Percentiles rank a stretch among this genome's conserved stretches.
Conservation (phyloP, 2,888 invertebrate species). For the Arctia plantaginis region DNA sequence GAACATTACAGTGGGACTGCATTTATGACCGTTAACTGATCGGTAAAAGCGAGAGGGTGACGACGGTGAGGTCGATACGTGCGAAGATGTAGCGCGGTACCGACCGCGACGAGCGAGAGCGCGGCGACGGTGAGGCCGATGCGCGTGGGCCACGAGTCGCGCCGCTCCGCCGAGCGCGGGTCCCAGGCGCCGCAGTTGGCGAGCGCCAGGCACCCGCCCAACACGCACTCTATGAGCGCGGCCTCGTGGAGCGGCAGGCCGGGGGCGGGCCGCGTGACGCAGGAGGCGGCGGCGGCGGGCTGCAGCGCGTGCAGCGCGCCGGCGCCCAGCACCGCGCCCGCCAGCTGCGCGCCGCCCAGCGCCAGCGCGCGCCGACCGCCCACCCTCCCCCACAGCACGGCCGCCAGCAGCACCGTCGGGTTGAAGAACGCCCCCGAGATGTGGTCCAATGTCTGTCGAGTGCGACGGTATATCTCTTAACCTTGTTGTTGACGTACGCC, state of each 20-base stretch:
- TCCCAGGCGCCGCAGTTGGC: conserved; percentile 91
- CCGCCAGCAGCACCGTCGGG: conserved; percentile 90
- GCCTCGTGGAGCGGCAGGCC: conserved; percentile 71
- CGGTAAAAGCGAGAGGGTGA: too few relatives aligned
- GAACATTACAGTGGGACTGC: too few relatives aligned
- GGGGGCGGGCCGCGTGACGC: conserved; percentile 73
- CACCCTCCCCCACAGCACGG: conserved; percentile 85
- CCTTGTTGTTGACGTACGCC: background rate
- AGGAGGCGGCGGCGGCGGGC: conserved; percentile 69
- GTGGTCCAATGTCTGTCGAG: conserved; percentile 88
- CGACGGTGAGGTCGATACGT: too few relatives aligned
- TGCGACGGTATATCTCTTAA: background rate
- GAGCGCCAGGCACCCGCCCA: conserved; percentile 88
- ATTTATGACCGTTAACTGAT: too few relatives aligned
- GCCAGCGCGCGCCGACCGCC: conserved; percentile 83
- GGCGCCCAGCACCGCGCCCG: conserved; percentile 88
- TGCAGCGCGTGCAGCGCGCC: conserved; percentile 81
- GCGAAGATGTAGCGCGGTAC: conserved; percentile 43
- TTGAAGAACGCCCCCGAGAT: conserved; percentile 92
- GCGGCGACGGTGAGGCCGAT: conserved; percentile 88
- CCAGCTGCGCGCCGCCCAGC: conserved; percentile 88
- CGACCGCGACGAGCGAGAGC: conserved; percentile 88
- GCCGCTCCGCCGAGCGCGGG: conserved; percentile 86
- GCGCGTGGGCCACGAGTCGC: conserved; percentile 89
- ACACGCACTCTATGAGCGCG: conserved; percentile 87